Percentiles rank a stretch among this genome's conserved stretches.
These are phyloP conservation scores for Drosophila seguyi DNA, from an alignment of 1,140 invertebrate genomes.

Conservation along the genomic window DNA sequence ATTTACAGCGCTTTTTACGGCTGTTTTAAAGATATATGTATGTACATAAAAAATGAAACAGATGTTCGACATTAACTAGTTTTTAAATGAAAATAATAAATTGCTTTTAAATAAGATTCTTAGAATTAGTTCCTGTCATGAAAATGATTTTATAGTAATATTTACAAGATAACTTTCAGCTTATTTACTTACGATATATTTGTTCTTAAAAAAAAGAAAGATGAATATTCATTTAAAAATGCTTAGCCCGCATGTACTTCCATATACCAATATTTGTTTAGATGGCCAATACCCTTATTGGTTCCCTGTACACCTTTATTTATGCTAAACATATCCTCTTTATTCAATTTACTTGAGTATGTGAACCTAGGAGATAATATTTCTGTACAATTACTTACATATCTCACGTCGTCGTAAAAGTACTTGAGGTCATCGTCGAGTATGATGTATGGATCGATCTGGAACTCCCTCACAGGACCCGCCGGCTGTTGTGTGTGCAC, in stretches of 20 bases:
- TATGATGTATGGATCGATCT: constrained; percentile 93
- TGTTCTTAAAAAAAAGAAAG: not conserved
- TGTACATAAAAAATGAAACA: not conserved
- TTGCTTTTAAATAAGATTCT: not conserved
- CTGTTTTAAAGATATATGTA: not conserved
- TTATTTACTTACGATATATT: not conserved
- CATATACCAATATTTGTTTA: not conserved
- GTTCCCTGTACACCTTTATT: not conserved
- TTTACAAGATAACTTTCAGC: no score
- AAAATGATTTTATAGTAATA: no score
- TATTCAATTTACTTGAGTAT: no score
- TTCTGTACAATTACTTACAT: constrained; percentile 86
- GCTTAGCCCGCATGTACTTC: not conserved
- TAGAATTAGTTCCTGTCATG: not conserved
- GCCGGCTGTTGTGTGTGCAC: constrained; percentile 89
- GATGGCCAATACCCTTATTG: not conserved
- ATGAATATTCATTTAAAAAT: not conserved
- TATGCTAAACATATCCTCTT: not conserved
- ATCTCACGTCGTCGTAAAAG: constrained; percentile 92
- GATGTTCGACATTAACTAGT: not conserved
- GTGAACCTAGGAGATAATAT: not conserved
- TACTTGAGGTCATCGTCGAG: constrained; percentile 93
- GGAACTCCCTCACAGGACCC: constrained; percentile 91
- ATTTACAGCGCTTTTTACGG: not conserved
- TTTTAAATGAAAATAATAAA: not conserved